Conservation (phyloP, 2,797 vertebrate genomes). For the Girardinus metallicus region DNA sequence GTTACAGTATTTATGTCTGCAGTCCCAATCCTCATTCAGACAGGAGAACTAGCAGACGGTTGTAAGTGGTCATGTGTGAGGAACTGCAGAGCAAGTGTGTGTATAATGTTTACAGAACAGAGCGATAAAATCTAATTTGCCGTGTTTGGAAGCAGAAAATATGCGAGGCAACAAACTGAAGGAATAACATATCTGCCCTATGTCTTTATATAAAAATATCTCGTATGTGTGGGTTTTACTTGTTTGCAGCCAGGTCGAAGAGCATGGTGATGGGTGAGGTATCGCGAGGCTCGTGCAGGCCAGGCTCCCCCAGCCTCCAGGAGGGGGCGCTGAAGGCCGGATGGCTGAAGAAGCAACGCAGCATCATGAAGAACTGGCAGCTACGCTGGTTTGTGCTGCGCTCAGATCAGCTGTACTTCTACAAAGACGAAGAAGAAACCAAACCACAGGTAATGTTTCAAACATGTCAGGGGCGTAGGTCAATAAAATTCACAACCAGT, state of each 20-base stretch:
- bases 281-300: constrained; percentile 76
- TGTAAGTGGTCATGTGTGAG: constrained; percentile 29
- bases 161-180: neutral
- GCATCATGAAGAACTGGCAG: constrained; percentile 97
- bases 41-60: constrained; percentile 20
- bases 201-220: neutral
- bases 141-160: neutral
- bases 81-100: constrained; percentile 14
- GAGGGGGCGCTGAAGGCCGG: constrained; percentile 89
- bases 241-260: constrained; percentile 86
- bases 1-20: constrained; percentile 44
- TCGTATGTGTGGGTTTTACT: constrained; percentile 11
- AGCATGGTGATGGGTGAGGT: constrained; percentile 96
- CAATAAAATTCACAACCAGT: neutral
- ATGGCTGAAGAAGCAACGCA: constrained; percentile 94
- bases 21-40: constrained; percentile 41
- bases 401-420: constrained; percentile 91
- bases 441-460: constrained; percentile 87
- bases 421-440: constrained; percentile 93
- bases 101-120: constrained; percentile 39
- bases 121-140: neutral
- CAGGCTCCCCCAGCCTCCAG: constrained; percentile 80
- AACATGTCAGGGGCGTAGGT: neutral
- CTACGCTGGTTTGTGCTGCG: constrained; percentile 93
- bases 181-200: neutral